phyloP scores from a whole-genome alignment of 2,888 invertebrate species.

The Luperina testacea region DNA sequence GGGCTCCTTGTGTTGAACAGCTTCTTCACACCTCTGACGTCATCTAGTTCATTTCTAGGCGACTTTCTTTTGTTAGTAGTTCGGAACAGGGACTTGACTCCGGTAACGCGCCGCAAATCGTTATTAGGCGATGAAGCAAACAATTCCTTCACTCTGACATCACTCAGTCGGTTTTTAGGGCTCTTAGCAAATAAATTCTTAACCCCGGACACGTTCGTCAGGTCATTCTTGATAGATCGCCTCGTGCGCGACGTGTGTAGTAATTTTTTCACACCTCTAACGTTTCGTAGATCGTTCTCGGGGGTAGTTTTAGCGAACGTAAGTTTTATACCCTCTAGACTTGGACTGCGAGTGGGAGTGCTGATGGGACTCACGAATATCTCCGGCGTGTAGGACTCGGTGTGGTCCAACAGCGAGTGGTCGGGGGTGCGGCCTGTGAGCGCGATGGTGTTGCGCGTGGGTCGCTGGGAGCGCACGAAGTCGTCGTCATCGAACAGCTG shows the following conservation, averaged over 20 bases:
- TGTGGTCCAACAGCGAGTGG: slow-evolving; percentile 68
- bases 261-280: slow-evolving; percentile 73
- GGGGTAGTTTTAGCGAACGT: slow-evolving; percentile 76
- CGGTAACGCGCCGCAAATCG: slow-evolving; percentile 73
- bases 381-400: slow-evolving; percentile 76
- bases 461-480: slow-evolving; percentile 54
- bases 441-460: slow-evolving; percentile 73
- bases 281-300: slow-evolving; percentile 75
- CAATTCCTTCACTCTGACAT: slow-evolving; percentile 80
- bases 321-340: slow-evolving; percentile 74
- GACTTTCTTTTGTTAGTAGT: slow-evolving; percentile 66
- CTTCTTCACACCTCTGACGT: slow-evolving; percentile 80
- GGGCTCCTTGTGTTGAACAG: slow-evolving; percentile 77
- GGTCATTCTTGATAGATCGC: slow-evolving; percentile 79
- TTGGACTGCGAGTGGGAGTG: slow-evolving; percentile 75
- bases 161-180: slow-evolving; percentile 74
- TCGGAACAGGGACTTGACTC: slow-evolving; percentile 73
- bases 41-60: slow-evolving; percentile 79
- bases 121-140: slow-evolving; percentile 72
- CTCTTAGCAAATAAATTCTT: slow-evolving; percentile 79
- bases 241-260: slow-evolving; percentile 75
- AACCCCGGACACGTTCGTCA: slow-evolving; percentile 81
- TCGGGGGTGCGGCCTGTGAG: slow-evolving; percentile 67
- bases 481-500: slow-evolving; percentile 77
- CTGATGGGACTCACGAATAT: slow-evolving; percentile 80